Evolutionary conservation across 2,113 vertebrate genomes (phyloP).

Genomic region (Erinaceus europaeus): DNA sequence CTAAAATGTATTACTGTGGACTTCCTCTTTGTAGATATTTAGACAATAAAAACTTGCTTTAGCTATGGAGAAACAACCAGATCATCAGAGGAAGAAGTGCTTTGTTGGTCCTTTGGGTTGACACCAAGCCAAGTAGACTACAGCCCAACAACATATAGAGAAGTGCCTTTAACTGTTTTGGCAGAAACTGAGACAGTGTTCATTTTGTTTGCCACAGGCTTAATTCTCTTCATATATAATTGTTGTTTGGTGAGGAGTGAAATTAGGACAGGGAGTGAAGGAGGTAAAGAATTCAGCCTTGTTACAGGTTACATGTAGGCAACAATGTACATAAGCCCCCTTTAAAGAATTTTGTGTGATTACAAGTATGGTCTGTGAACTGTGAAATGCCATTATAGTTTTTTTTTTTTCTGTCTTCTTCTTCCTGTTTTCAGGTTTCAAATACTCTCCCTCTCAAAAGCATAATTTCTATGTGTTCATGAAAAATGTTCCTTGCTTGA

Average conservation of each 20-base stretch:
- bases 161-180: not conserved
- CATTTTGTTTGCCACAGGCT: not conserved
- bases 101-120: conserved; percentile 6
- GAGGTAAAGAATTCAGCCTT: not conserved
- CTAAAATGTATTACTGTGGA: conserved; percentile 8
- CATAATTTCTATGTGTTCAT: not conserved
- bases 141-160: not conserved
- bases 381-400: not conserved
- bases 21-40: no score
- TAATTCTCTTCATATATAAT: not conserved
- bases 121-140: not conserved
- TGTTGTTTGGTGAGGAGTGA: conserved; percentile 11
- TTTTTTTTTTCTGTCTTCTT: not conserved
- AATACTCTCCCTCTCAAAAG: not conserved
- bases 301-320: not conserved
- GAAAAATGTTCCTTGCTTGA: not conserved
- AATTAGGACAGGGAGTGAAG: not conserved
- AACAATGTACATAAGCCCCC: not conserved
- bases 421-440: not conserved
- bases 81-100: not conserved
- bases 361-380: not conserved
- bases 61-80: not conserved
- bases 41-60: no score
- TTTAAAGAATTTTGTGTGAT: conserved; percentile 13
- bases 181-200: not conserved